Conservation (phyloP, 2,113 vertebrate species). For the Pluvianellus socialis region DNA sequence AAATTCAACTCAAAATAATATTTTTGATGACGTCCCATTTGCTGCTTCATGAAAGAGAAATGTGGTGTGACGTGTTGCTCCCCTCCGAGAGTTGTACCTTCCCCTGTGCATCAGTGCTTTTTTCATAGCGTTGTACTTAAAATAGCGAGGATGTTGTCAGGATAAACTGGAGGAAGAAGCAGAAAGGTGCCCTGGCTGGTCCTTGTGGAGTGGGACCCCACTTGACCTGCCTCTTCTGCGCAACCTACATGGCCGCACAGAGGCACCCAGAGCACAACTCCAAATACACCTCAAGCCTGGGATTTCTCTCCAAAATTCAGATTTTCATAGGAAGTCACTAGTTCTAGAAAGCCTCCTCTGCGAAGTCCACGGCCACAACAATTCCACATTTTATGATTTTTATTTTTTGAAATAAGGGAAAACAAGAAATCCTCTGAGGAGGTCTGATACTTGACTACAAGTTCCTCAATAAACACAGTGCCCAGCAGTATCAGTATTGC, state of each 20-base stretch:
- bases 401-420: not conserved
- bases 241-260: rapidly evolving
- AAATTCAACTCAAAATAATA: not conserved
- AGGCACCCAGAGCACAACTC: not conserved
- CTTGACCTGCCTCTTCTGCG: not conserved
- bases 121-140: not conserved
- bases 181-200: not conserved
- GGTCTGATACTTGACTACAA: not conserved
- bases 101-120: not conserved
- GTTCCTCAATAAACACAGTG: not conserved
- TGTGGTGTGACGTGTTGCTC: not conserved
- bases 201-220: not conserved
- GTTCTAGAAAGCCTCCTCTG: not conserved
- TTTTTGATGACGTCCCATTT: not conserved
- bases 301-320: not conserved
- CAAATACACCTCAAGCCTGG: not conserved
- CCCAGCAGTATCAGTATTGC: not conserved
- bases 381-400: not conserved
- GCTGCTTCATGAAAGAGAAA: not conserved
- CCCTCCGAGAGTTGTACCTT: not conserved
- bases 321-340: not conserved
- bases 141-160: not conserved
- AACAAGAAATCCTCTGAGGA: not conserved
- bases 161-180: not conserved
- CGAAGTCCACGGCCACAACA: not conserved